These are phyloP conservation scores for Tetragonisca angustula DNA, from an alignment of 2,888 invertebrate species.

Conservation along the genomic window DNA sequence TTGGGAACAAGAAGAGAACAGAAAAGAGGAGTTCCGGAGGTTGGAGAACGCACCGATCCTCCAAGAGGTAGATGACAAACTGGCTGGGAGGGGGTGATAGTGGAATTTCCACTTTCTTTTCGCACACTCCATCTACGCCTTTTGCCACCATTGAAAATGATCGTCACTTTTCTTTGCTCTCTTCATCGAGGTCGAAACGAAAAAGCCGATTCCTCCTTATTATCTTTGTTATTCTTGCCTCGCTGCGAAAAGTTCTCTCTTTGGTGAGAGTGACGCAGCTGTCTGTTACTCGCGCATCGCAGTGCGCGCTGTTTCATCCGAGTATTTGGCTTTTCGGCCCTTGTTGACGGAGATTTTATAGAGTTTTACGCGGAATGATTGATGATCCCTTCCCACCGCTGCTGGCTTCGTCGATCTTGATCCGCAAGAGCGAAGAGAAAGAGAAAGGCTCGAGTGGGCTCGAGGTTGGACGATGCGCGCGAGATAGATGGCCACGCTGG, in stretches of 20 bases:
- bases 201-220: background rate
- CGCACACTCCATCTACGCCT: no score
- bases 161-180: no score
- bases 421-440: background rate
- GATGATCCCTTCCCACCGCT: constrained; percentile 3
- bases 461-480: background rate
- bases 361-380: constrained; percentile 6
- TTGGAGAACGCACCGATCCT: background rate
- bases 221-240: no score
- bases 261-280: background rate
- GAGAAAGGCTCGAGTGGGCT: background rate
- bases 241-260: background rate
- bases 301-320: background rate
- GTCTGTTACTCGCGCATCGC: background rate
- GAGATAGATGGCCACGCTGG: background rate
- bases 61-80: background rate
- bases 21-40: background rate
- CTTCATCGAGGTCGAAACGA: no score
- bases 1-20: constrained; percentile 18
- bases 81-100: background rate
- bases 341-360: background rate
- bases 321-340: background rate
- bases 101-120: background rate
- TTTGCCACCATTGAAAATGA: no score
- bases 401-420: constrained; percentile 5